phyloP scores from a whole-genome alignment of 2,797 vertebrate genomes.

The Eulemur coronatus region DNA sequence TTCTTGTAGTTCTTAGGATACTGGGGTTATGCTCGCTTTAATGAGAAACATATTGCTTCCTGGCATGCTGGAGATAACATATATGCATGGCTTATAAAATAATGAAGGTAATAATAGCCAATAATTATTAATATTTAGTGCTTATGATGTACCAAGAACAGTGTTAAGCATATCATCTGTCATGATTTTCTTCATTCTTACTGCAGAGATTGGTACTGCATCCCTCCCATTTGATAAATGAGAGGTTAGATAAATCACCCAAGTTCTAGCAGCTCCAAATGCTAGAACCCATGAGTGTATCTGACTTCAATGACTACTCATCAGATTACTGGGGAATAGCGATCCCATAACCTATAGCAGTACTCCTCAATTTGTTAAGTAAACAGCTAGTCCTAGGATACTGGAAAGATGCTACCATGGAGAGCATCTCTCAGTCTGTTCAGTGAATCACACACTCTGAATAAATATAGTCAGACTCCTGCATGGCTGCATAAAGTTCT shows the following conservation, averaged over 20 bases:
- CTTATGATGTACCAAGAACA: neutral
- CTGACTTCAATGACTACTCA: neutral
- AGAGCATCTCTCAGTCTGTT: neutral
- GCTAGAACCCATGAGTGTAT: neutral
- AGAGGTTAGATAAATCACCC: neutral
- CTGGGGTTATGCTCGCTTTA: neutral
- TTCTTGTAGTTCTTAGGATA: neutral
- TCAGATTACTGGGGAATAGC: neutral
- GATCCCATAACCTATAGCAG: neutral
- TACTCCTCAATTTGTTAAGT: neutral
- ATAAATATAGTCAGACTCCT: neutral
- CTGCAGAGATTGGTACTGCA: neutral
- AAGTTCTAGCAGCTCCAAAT: neutral
- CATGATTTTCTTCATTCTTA: slow-evolving; percentile 31
- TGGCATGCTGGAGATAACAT: neutral
- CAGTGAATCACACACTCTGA: neutral
- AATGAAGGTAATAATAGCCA: neutral
- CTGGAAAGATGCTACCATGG: neutral
- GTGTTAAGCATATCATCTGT: neutral
- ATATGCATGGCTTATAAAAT: neutral
- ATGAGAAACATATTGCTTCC: neutral
- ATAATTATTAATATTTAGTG: neutral
- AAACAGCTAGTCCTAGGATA: neutral
- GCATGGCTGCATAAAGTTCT: neutral
- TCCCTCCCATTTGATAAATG: slow-evolving; percentile 7